A percentile compares a stretch with the other conserved stretches of the same genome.
Conservation (phyloP, 2,113 vertebrate species). For the Sorex araneus region DNA sequence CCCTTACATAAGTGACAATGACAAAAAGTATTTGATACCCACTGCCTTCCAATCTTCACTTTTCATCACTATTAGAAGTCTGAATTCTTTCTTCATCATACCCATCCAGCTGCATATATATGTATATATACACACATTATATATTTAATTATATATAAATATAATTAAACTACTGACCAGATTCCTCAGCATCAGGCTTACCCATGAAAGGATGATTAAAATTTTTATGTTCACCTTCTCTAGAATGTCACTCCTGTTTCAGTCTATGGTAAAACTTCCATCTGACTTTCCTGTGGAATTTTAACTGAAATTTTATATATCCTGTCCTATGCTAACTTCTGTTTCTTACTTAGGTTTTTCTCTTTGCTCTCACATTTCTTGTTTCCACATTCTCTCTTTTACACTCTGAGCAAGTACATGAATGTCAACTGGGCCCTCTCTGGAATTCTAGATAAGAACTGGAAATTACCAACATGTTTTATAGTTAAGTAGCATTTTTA, state of each 20-base stretch:
- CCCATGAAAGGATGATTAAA: background rate
- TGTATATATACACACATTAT: no score
- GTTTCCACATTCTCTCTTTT: background rate
- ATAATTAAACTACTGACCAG: background rate
- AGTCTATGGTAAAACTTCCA: background rate
- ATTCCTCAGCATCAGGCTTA: background rate
- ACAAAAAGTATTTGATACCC: background rate
- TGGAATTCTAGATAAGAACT: background rate
- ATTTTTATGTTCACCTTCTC: background rate
- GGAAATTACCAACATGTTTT: background rate
- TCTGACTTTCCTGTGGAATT: conserved; percentile 17
- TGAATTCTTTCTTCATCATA: background rate
- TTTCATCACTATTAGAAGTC: background rate
- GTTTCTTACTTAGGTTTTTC: background rate
- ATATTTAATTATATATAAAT: no score
- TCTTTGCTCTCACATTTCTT: background rate
- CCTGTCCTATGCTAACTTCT: background rate
- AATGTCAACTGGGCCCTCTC: background rate
- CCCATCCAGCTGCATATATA: no score
- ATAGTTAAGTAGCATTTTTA: background rate
- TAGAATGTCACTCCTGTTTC: background rate
- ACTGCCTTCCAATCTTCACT: background rate
- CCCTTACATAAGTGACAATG: background rate
- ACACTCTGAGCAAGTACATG: background rate
- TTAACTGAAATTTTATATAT: background rate